Base-by-base conservation (phyloP, 2,113 vertebrate species). In the Tyrannus savana region DNA sequence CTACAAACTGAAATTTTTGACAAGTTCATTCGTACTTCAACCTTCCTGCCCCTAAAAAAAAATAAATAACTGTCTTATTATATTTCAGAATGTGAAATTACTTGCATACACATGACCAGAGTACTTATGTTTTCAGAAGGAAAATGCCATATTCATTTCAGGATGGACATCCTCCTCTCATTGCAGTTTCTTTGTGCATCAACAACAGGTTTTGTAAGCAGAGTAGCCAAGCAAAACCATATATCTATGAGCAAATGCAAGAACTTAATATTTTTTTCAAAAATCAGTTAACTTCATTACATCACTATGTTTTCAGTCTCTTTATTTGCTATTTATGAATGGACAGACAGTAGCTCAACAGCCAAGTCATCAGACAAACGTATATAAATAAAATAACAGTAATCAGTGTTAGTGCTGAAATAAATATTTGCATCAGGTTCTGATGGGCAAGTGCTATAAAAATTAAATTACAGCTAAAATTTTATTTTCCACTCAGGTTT, bases 401-500 rank as follows among this genome's bases (percentile, higher is more conserved):
- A 90, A 93, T 69, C 60, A 37, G 16, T 13, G 21, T 59, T 39
- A 92, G 41, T 22, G 47, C 27, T 78, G 35, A 93, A 77, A 86
- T 80, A 95, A 89, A 89, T 83, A 89, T 86, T 74, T 88, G 25
- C 18, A 90, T 64, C 59, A 87, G 39, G 47, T 84, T 82, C 66
- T 94, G 81, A 88, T 3, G 3, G 22, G 19, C 11, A 67, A 81
- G 27, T 52, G 11, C 6, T 64, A 84, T 80, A 94, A 89, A 93
- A 93, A 68, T 47, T 56, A 85, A 93, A 93, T 77, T 63, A 67
- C 39, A 81, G 5, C 11, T 72, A 84, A 88, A 89, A 84, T 63
- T 84, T 84, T 93, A 90, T 92, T 90, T 93, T 89, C 46, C 47
- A 39, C 35, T 74, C 47, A 67, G 47, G 16, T 84, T 90, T 88